Percentiles rank a stretch among this genome's conserved stretches.
Conservation (phyloP, 2,113 vertebrate species). For the Phyllostomus discolor region DNA sequence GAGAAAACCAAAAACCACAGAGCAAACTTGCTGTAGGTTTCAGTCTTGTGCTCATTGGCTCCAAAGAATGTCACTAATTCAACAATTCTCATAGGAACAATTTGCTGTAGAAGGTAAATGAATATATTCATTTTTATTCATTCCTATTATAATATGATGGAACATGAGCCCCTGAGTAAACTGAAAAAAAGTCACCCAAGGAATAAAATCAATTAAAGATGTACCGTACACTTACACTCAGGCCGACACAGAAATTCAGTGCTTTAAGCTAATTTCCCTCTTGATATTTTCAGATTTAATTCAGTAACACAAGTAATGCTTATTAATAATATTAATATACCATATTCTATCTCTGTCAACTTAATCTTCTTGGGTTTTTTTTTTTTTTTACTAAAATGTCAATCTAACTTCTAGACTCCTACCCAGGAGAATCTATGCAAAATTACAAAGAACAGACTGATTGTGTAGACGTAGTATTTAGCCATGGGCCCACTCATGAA, state of each 20-base stretch:
- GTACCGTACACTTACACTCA: conserved; percentile 39
- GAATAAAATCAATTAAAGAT: conserved; percentile 73
- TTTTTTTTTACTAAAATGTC: conserved; percentile 52
- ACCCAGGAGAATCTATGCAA: conserved; percentile 60
- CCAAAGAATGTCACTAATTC: conserved; percentile 45
- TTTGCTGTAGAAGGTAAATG: conserved; percentile 57
- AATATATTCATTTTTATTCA: conserved; percentile 56
- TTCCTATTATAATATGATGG: conserved; percentile 42
- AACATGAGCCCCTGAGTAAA: conserved; percentile 62
- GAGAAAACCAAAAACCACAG: conserved; percentile 67
- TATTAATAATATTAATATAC: conserved; percentile 66
- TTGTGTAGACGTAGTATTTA: conserved; percentile 53
- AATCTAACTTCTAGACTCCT: conserved; percentile 51
- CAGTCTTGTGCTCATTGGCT: conserved; percentile 29
- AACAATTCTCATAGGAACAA: conserved; percentile 43
- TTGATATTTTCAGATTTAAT: conserved; percentile 63
- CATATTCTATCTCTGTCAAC: conserved; percentile 58
- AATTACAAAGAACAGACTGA: conserved; percentile 54
- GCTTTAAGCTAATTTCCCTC: conserved; percentile 66
- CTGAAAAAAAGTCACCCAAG: conserved; percentile 54
- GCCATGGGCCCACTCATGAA: not conserved
- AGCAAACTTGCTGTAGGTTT: conserved; percentile 49
- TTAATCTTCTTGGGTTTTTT: conserved; percentile 23
- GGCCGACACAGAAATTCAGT: conserved; percentile 54
- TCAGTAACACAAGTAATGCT: conserved; percentile 49